phyloP scores from a whole-genome alignment of 2,888 invertebrate genomes.

The Bursaphelenchus okinawaensis region DNA sequence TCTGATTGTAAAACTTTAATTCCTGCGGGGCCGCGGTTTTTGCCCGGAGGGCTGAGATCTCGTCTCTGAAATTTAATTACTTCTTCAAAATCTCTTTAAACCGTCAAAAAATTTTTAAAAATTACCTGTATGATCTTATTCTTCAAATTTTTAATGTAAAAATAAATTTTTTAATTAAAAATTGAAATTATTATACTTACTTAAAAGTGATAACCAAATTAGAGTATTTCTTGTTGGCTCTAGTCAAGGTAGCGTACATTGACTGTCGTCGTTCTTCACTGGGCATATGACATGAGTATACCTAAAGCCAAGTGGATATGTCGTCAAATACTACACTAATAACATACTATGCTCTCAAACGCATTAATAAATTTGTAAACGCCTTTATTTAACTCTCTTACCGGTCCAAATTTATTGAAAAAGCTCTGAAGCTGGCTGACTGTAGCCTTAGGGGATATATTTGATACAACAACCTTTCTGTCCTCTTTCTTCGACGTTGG shows the following conservation, averaged over 20 bases:
- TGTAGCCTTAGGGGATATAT: constrained; percentile 53
- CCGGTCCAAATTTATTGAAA: constrained; percentile 56
- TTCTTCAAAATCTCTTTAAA: too few relatives aligned
- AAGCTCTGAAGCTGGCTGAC: constrained; percentile 54
- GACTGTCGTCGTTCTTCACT: constrained; percentile 36
- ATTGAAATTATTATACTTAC: constrained; percentile 23
- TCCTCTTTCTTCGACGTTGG: constrained; percentile 18
- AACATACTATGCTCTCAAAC: too few relatives aligned
- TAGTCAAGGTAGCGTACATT: constrained; percentile 49
- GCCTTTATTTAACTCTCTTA: too few relatives aligned
- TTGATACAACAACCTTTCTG: constrained; percentile 43
- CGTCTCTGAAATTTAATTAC: constrained; percentile 35
- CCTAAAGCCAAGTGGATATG: constrained; percentile 16
- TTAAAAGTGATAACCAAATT: constrained; percentile 52
- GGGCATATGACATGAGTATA: constrained; percentile 48
- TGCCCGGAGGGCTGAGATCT: constrained; percentile 44
- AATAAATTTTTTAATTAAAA: too few relatives aligned
- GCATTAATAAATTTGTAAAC: background rate
- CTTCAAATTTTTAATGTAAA: too few relatives aligned
- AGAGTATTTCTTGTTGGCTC: constrained; percentile 44
- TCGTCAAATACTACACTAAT: background rate
- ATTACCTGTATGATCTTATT: too few relatives aligned
- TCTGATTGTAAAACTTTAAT: constrained; percentile 53
- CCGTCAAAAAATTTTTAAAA: too few relatives aligned
- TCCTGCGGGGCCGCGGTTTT: constrained; percentile 45